These are phyloP conservation scores for Cynopterus brachyotis DNA, from an alignment of 2,113 vertebrate species.

Conservation along the genomic window DNA sequence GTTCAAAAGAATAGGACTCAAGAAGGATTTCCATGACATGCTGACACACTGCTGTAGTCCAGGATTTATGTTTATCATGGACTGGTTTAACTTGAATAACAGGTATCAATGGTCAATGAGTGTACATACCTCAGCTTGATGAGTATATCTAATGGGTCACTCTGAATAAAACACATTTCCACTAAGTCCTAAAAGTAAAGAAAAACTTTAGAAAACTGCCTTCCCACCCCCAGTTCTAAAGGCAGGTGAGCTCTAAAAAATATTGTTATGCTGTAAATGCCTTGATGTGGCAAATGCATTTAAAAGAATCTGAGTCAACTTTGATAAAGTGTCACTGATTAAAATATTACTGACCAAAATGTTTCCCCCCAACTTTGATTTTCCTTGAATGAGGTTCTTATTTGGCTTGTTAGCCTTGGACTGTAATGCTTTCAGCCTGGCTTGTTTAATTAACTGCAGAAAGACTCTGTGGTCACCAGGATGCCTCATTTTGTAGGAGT, in stretches of 20 bases:
- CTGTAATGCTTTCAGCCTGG: not conserved
- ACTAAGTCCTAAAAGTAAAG: not conserved
- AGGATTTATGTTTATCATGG: not conserved
- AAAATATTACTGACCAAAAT: not conserved
- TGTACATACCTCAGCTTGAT: not conserved
- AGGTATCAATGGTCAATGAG: not conserved
- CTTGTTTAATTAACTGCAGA: conserved; percentile 57
- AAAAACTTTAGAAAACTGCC: not conserved
- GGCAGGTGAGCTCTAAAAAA: not conserved
- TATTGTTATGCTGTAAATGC: not conserved
- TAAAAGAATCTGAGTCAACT: not conserved
- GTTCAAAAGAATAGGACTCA: not conserved
- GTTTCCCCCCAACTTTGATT: not conserved
- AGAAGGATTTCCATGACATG: not conserved
- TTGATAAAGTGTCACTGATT: not conserved
- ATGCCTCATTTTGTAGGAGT: not conserved
- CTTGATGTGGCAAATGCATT: not conserved
- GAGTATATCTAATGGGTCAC: not conserved
- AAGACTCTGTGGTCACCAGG: conserved; percentile 15
- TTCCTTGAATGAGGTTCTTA: conserved; percentile 44
- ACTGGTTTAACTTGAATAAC: conserved; percentile 9
- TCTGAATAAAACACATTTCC: not conserved
- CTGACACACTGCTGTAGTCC: not conserved
- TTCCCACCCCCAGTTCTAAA: not conserved
- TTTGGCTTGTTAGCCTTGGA: not conserved